These are phyloP conservation scores for Dascyllus trimaculatus DNA, from an alignment of 2,113 vertebrate species.

Conservation along the genomic window DNA sequence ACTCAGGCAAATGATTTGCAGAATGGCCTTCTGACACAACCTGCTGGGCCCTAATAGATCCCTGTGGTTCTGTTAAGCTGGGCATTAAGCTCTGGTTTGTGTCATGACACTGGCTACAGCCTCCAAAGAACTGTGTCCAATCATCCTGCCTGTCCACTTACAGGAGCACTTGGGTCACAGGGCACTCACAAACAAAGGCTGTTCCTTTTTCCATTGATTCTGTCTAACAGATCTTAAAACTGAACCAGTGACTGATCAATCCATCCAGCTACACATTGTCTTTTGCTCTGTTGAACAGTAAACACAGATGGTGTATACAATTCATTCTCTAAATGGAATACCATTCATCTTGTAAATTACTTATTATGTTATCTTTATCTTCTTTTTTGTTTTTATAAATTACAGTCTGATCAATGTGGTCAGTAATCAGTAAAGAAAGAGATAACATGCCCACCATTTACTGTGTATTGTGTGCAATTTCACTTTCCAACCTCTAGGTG, in stretches of 20 bases:
- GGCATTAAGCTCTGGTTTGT: constrained; percentile 57
- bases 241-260: constrained; percentile 1
- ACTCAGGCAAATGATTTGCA: constrained; percentile 71
- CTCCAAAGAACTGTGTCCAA: constrained; percentile 36
- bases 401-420: neutral
- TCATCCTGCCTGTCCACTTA: constrained; percentile 46
- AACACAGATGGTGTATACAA: constrained; percentile 27
- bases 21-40: constrained; percentile 70
- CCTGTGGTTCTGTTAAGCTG: constrained; percentile 67
- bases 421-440: neutral
- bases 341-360: neutral
- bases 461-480: neutral
- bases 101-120: constrained; percentile 59
- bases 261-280: constrained; percentile 3
- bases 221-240: constrained; percentile 18
- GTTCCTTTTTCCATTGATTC: constrained; percentile 20
- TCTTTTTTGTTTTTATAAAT: no score
- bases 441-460: no score
- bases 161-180: constrained; percentile 48
- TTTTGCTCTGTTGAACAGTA: constrained; percentile 23
- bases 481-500: neutral
- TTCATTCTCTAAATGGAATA: neutral
- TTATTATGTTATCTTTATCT: neutral
- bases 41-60: constrained; percentile 72
- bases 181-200: constrained; percentile 23